Evolutionary conservation across 2,797 vertebrate genomes (phyloP), one percentile per base, ranked within the genome.

Genomic region (Poecilia gillii): DNA sequence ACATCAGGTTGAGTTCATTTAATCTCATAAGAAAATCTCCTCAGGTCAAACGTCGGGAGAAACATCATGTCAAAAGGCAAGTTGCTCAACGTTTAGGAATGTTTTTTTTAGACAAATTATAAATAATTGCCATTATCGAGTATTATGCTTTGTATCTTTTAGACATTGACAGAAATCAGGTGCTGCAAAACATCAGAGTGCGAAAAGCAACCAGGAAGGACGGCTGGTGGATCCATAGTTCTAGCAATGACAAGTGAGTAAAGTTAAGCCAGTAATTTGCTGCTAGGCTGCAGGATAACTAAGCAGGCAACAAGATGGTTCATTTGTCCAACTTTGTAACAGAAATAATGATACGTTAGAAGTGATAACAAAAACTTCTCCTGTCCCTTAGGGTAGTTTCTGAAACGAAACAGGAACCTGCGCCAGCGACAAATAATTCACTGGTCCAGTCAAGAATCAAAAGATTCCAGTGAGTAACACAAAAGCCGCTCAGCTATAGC

Each of bases 381-480:
- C 9, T 80, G 28, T 86, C 59, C 71, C 75, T 14, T 79, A 93
- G 93, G 7, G 14, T 0, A 0, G 70, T 55, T 0, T 0, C 18
- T 4, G 66, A 39, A 23, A 81, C 7, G 81, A 78, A 85, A 53
- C 59, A 28, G 62, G 85, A 28, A 45, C 64, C 82, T 0, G 4
- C 23, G 13, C 0, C n/a, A 9, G 39, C 13, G 4, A 85, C 23
- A 39, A 68, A 75, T 31, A 64, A 45, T 0, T 90, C 90, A 4
- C 90, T 87, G 3, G 87, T 95, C 55, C 45, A 46, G 51, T 82
- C 79, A 45, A 74, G 90, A 12, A n/a, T 79, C 73, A 92, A 55
- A 78, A 93, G 28, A 70, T 95, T 91, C 88, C 93, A 93, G 94
- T 95, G 81, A 93, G 94, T 94, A 41, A 75, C 53, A 6, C 25